phyloP scores from a whole-genome alignment of 2,888 invertebrate genomes.

The Parnassius orleans region DNA sequence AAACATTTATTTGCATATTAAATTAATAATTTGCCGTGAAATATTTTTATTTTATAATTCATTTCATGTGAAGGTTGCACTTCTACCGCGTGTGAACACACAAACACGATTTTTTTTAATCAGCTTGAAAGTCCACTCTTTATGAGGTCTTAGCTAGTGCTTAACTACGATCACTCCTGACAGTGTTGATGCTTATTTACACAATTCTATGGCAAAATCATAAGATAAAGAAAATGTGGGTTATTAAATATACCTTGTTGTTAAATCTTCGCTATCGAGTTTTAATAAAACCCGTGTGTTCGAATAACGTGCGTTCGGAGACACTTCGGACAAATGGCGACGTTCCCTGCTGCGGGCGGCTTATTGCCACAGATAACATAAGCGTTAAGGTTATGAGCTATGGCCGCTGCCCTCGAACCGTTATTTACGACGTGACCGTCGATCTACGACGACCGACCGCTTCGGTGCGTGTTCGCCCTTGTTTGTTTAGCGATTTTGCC shows the following conservation, averaged over 20 bases:
- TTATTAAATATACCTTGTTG: too few species aligned
- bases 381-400: constrained; percentile 29
- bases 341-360: constrained; percentile 1
- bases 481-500: neutral
- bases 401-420: constrained; percentile 25
- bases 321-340: constrained; percentile 11
- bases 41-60: too few species aligned
- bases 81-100: too few species aligned
- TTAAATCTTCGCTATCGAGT: neutral
- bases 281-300: neutral
- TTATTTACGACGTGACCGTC: constrained; percentile 26
- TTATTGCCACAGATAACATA: constrained; percentile 25
- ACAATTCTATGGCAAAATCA: too few species aligned
- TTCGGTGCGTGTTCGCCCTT: neutral
- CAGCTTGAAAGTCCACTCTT: too few species aligned
- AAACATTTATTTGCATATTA: too few species aligned
- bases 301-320: neutral
- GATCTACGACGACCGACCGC: constrained; percentile 1
- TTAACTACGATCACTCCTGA: too few species aligned
- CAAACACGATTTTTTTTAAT: too few species aligned
- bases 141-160: too few species aligned
- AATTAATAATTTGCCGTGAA: too few species aligned
- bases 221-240: neutral
- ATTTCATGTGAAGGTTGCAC: too few species aligned
- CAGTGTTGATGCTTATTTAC: too few species aligned